These are phyloP conservation scores for Eubucco bourcierii DNA, from an alignment of 2,113 vertebrate genomes.

Conservation along the genomic window DNA sequence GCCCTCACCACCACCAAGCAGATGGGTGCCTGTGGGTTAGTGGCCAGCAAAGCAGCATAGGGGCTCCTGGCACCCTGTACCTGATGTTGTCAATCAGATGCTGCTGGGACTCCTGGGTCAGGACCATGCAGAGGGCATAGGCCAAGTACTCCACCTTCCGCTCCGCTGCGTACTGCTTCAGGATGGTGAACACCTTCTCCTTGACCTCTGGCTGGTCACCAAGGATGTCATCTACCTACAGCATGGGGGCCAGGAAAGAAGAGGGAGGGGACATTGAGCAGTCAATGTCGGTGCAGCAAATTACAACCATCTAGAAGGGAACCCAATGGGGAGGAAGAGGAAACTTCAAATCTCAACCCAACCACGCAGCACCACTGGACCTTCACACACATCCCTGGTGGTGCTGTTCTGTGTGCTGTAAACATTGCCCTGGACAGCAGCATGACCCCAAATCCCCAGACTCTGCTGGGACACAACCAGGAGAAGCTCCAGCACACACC, in stretches of 20 bases:
- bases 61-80: slow-evolving; percentile 57
- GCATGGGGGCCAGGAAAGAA: rapidly evolving
- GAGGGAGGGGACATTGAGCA: not conserved
- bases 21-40: rapidly evolving
- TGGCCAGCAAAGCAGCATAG: rapidly evolving
- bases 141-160: slow-evolving; percentile 90
- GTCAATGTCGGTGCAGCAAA: not conserved
- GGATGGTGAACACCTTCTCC: slow-evolving; percentile 83
- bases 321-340: rapidly evolving
- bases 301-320: not conserved
- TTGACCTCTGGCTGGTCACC: slow-evolving; percentile 83
- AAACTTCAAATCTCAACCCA: rapidly evolving
- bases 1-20: not conserved
- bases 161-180: slow-evolving; percentile 92
- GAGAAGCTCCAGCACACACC: not conserved
- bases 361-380: not conserved
- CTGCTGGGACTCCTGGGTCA: slow-evolving; percentile 82
- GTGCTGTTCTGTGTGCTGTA: rapidly evolving
- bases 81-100: slow-evolving; percentile 92
- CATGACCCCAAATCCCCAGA: rapidly evolving
- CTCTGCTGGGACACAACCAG: not conserved
- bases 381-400: rapidly evolving
- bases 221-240: slow-evolving; percentile 89
- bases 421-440: rapidly evolving
- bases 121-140: slow-evolving; percentile 80